Evolutionary conservation across 53 echinoderm and acorn worm genomes (phyloP).

Genomic region (Holothuria leucospilota): DNA sequence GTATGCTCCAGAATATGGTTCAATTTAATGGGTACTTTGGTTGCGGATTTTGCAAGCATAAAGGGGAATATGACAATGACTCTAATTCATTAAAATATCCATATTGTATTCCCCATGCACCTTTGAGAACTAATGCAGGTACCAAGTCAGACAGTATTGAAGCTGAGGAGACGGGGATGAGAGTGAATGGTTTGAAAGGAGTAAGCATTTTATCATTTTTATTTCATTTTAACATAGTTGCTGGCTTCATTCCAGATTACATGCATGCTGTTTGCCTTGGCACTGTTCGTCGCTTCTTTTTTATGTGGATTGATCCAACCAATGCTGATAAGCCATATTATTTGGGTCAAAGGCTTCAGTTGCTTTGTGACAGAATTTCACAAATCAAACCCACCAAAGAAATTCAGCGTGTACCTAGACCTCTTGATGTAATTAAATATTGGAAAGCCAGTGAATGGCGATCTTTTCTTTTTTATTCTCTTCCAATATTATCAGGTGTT

Average conservation of each 20-base stretch:
- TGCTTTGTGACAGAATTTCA: conserved; percentile 15
- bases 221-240: conserved; percentile 48
- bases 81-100: too few species aligned
- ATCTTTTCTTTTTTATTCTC: conserved; percentile 35
- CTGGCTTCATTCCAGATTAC: conserved; percentile 60
- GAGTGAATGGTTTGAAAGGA: conserved; percentile 37
- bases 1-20: conserved; percentile 54
- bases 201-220: conserved; percentile 56
- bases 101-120: not conserved
- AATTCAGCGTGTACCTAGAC: conserved; percentile 52
- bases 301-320: conserved; percentile 42
- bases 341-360: not conserved
- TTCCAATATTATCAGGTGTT: conserved; percentile 17
- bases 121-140: not conserved
- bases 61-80: conserved; percentile 27
- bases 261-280: conserved; percentile 61
- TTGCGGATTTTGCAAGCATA: conserved; percentile 33
- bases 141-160: too few species aligned
- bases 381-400: conserved; percentile 39
- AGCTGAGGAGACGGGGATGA: not conserved
- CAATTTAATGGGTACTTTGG: conserved; percentile 65
- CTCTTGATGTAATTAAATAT: conserved; percentile 13
- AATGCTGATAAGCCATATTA: conserved; percentile 28
- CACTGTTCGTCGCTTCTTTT: conserved; percentile 34
- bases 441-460: conserved; percentile 61